phyloP scores from a whole-genome alignment of 2,888 invertebrate genomes.

The Buathra laborator region DNA sequence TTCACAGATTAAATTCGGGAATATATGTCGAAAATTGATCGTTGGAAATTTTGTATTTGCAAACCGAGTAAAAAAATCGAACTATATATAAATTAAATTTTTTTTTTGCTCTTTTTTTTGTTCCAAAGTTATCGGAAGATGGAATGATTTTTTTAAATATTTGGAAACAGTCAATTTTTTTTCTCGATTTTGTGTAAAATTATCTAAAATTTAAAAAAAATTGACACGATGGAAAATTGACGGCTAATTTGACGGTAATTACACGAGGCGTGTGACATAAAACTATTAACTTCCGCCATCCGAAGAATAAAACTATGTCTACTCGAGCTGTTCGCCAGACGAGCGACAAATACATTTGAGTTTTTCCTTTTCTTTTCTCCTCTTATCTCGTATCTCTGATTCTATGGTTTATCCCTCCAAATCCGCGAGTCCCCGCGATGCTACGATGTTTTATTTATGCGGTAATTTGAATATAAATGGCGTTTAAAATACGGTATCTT shows the following conservation, averaged over 20 bases:
- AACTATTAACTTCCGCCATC: neutral
- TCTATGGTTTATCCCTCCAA: slow-evolving; percentile 58
- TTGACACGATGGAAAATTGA: neutral
- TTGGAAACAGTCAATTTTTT: too few relatives aligned
- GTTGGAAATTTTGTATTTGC: too few relatives aligned
- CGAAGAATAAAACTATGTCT: neutral
- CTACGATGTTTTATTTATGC: slow-evolving; percentile 67
- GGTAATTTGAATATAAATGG: slow-evolving; percentile 69
- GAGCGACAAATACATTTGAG: neutral
- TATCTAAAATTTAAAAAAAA: neutral
- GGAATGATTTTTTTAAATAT: too few relatives aligned
- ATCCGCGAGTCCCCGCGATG: slow-evolving; percentile 45
- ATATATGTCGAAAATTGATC: too few relatives aligned
- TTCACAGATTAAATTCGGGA: too few relatives aligned
- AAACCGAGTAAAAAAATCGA: too few relatives aligned
- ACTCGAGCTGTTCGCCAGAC: slow-evolving; percentile 13
- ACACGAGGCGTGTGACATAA: neutral
- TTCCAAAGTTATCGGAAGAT: too few relatives aligned
- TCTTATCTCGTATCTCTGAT: slow-evolving; percentile 43
- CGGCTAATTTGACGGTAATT: neutral
- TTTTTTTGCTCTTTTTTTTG: too few relatives aligned
- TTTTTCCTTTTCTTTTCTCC: neutral
- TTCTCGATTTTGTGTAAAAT: too few relatives aligned
- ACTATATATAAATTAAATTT: too few relatives aligned
- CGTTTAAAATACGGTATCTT: slow-evolving; percentile 65